Evolutionary conservation across 35 echinoderm and acorn worm species (phyloP).

Genomic region (Holothuria glaberrima): DNA sequence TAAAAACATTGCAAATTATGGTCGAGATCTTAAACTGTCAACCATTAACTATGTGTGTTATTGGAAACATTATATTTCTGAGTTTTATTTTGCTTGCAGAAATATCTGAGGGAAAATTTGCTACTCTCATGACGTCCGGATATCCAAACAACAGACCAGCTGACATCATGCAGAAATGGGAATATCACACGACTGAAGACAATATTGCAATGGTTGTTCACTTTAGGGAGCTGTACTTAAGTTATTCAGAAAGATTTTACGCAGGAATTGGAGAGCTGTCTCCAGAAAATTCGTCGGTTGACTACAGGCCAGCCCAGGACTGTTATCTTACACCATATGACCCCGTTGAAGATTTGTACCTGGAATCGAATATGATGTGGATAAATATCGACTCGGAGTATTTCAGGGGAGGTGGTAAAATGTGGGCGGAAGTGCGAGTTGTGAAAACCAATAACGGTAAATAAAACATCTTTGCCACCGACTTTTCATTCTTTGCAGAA

Average conservation of each 20-base stretch:
- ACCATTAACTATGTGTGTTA: too few relatives aligned
- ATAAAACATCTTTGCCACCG: background rate
- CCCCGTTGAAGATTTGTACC: constrained; percentile 3
- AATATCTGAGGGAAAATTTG: background rate
- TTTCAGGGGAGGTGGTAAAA: background rate
- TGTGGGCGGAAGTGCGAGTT: constrained; percentile 16
- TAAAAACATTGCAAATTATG: too few relatives aligned
- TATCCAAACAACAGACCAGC: background rate
- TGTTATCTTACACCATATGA: constrained; percentile 13
- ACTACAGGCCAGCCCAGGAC: constrained; percentile 1
- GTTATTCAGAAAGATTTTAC: background rate
- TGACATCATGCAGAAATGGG: background rate
- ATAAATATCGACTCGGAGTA: background rate
- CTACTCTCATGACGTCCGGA: background rate
- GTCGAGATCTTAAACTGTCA: too few relatives aligned
- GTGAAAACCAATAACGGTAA: background rate
- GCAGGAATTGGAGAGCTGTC: constrained; percentile 5
- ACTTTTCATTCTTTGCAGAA: too few relatives aligned
- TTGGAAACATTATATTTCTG: too few relatives aligned
- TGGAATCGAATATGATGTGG: constrained; percentile 21
- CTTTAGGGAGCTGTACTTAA: background rate
- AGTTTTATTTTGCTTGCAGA: too few relatives aligned
- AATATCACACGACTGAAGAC: background rate
- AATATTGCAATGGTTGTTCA: background rate
- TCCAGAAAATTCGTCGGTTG: constrained; percentile 20